phyloP scores from a whole-genome alignment of 1,140 invertebrate genomes.

The Pantala flavescens region DNA sequence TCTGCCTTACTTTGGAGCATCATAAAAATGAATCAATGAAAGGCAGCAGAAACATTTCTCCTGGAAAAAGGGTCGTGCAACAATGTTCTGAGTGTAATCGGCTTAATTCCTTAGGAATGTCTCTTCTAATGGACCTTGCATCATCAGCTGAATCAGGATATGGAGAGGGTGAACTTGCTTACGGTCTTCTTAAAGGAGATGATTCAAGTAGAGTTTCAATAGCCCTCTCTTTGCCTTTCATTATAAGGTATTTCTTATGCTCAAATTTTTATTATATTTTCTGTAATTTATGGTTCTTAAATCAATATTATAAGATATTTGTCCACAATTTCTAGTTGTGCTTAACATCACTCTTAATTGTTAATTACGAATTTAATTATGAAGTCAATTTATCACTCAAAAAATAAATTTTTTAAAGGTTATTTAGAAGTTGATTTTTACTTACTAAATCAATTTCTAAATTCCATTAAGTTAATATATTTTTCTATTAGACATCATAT shows the following conservation, averaged over 20 bases:
- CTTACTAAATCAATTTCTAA: too few species aligned
- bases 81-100: neutral
- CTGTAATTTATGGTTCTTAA: too few species aligned
- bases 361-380: too few species aligned
- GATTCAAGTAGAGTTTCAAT: neutral
- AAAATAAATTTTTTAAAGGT: too few species aligned
- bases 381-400: too few species aligned
- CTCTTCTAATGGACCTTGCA: neutral
- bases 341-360: too few species aligned
- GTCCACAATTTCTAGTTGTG: too few species aligned
- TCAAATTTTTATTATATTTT: too few species aligned
- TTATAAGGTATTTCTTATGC: neutral
- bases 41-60: neutral
- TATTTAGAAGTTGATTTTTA: too few species aligned
- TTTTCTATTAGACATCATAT: too few species aligned
- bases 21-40: neutral
- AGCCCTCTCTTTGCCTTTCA: neutral
- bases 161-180: neutral
- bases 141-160: neutral
- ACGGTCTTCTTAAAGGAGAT: neutral
- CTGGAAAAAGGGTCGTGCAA: neutral
- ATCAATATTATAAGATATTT: too few species aligned
- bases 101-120: neutral
- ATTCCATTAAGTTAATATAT: too few species aligned
- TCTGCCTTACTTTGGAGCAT: neutral